A percentile compares a stretch with the other conserved stretches of the same genome.
phyloP scores from a whole-genome alignment of 2,797 vertebrate species.

The Taeniopygia guttata region DNA sequence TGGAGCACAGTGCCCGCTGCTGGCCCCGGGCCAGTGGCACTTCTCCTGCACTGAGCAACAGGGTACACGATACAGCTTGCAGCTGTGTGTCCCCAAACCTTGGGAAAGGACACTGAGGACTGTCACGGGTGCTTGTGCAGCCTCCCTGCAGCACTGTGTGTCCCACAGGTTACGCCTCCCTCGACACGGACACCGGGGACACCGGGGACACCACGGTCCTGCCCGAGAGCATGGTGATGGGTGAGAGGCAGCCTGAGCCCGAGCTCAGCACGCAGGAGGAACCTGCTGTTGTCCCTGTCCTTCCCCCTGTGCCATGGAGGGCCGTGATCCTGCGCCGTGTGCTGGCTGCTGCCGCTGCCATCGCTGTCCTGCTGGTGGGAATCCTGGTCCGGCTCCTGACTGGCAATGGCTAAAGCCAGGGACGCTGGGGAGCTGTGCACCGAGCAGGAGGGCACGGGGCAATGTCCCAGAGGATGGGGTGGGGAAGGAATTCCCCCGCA shows the following conservation, averaged over 20 bases:
- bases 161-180: background rate
- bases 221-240: background rate
- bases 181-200: background rate
- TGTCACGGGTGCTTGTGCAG: background rate
- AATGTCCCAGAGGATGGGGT: background rate
- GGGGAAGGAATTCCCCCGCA: background rate
- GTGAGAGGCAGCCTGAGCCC: background rate
- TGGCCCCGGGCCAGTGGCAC: background rate
- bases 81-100: background rate
- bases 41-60: background rate
- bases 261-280: background rate
- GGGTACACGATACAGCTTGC: background rate
- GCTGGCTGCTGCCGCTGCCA: conserved; percentile 68
- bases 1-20: background rate
- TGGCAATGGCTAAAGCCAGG: background rate
- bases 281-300: background rate
- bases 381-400: conserved; percentile 73
- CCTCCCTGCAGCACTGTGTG: background rate
- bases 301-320: background rate
- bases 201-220: background rate
- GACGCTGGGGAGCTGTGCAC: background rate
- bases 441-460: background rate
- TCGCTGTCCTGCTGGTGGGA: conserved; percentile 76
- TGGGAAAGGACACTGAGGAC: background rate
- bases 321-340: conserved; percentile 68